Evolutionary conservation across 2,888 invertebrate species (phyloP), one percentile per base, ranked within the genome.

Genomic region (Isotomurus palustris): DNA sequence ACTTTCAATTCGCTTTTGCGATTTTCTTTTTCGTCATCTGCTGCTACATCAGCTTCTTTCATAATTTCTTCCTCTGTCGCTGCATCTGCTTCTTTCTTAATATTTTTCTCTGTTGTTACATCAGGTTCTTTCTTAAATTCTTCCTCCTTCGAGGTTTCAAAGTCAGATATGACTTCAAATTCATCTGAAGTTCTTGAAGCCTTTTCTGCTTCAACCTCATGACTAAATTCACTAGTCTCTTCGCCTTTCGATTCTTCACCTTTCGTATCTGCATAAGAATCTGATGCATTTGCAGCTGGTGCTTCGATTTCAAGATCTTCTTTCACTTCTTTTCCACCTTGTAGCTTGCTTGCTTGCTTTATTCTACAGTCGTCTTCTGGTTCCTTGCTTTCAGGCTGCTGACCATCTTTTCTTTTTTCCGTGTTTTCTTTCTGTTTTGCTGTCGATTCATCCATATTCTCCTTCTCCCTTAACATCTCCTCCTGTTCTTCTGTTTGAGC

Each of bases 121-220:
- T n/a, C n/a, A n/a, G n/a, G n/a, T n/a, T n/a, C n/a, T n/a, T n/a
- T n/a, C n/a, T n/a, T n/a, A n/a, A n/a, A n/a, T n/a, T 29, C 27
- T 28, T 17, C 41, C 29, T 58, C 41, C 36, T 50, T 51, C 22
- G 50, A 21, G 6, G 47, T 22, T n/a, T n/a, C n/a, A n/a, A n/a
- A n/a, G n/a, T n/a, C n/a, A n/a, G n/a, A n/a, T 14, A 66, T 53
- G 1, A 66, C 59, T 22, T 63, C 66, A 48, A 61, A 66, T 17
- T 66, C 66, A 8, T 66, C 66, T 12, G 63, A 59, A 3, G 61
- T 61, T 41, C 59, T n/a, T n/a, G n/a, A n/a, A n/a, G n/a, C n/a
- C n/a, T n/a, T n/a, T 38, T 25, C 62, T 24, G 24, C 53, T n/a
- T n/a, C n/a, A n/a, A n/a, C n/a, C n/a, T n/a, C n/a, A n/a, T n/a